Evolutionary conservation across 1,140 invertebrate species (phyloP), one percentile per base, ranked within the genome.

Genomic region (Ips typographus): DNA sequence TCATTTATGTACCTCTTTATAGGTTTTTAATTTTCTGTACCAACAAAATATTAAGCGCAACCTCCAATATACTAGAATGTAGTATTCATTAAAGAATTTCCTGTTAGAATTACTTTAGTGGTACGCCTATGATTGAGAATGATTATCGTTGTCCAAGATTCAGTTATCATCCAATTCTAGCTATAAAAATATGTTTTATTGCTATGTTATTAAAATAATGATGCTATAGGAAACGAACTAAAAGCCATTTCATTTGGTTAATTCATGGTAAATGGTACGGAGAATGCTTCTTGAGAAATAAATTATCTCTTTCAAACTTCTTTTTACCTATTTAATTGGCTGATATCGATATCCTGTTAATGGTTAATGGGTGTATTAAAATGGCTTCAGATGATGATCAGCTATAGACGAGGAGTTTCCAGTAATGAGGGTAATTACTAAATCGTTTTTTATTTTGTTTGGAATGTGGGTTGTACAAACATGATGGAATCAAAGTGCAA

Each of bases 181-280:
- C 3, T 42, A 59, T 59, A 59, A 42, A 59, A 59, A 59, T 59
- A 59, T 59, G 53, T n/a, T 56, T 56, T 56, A 56, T 56, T 36
- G 38, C 53, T 56, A 22, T 22, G 57, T 59, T 59, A 59, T 59
- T 59, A 59, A 59, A 59, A 59, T 59, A 59, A 59, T 42, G 57
- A 59, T 42, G 57, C 8, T 41, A 22, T 22, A 38, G 57, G 57
- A 59, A 59, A 59, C 38, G 57, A 42, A 59, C 57, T 59, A 40
- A 59, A 59, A 59, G 57, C 57, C 57, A 59, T 59, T 59, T 59
- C 57, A 56, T 56, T 56, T 56, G 53, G n/a, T 56, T 56, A 56
- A 56, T 56, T n/a, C 53, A 56, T 56, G 53, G 53, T 56, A 56
- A 56, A 56, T 56, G 53, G 53, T 7, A 56, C 53, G n/a, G 53